Conservation (phyloP, 1,140 invertebrate species). For the Bombus soroeensis region DNA sequence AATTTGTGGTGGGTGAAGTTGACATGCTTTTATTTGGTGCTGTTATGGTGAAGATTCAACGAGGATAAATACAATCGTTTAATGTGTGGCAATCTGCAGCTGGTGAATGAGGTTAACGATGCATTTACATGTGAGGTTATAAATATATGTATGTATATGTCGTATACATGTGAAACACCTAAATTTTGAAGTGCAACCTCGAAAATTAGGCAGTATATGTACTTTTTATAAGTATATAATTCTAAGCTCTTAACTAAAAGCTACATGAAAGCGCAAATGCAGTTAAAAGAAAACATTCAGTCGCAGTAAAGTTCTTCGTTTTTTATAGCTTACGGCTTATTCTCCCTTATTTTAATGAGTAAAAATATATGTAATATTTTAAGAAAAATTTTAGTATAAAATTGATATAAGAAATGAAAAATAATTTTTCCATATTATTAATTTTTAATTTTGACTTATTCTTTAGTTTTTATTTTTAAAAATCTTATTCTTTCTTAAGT, state of each 20-base stretch:
- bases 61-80: background rate
- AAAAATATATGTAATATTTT: too few species aligned
- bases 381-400: background rate
- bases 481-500: background rate
- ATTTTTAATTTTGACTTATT: background rate
- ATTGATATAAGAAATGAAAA: background rate
- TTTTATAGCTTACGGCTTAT: background rate
- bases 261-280: background rate
- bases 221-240: background rate
- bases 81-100: constrained; percentile 7
- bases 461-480: background rate
- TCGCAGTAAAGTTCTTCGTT: background rate
- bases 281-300: background rate
- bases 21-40: background rate
- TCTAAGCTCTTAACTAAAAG: background rate
- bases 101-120: constrained; percentile 15
- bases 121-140: background rate
- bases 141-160: background rate
- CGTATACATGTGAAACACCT: background rate
- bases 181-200: background rate
- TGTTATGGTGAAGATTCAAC: too few species aligned
- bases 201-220: background rate
- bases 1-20: background rate
- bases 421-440: too few species aligned
- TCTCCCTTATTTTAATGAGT: too few species aligned